Conservation (phyloP, 2,797 vertebrate genomes). For the Nannoperca obscura region DNA sequence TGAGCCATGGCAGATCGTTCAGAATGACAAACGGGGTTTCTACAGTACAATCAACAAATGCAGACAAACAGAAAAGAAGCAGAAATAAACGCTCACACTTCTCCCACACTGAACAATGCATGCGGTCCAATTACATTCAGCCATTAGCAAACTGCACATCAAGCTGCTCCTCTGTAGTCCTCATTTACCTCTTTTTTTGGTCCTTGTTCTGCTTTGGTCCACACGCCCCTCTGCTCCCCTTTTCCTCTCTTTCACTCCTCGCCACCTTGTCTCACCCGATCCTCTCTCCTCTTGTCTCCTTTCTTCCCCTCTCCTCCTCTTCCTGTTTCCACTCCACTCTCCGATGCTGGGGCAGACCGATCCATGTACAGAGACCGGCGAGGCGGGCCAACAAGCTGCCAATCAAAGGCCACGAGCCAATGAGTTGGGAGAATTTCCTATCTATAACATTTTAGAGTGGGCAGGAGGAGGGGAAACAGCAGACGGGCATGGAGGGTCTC, state of each 20-base stretch:
- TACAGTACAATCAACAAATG: slow-evolving; percentile 30
- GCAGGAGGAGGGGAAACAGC: slow-evolving; percentile 67
- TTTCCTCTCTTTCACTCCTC: slow-evolving; percentile 79
- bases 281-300: slow-evolving; percentile 78
- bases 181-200: slow-evolving; percentile 66
- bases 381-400: slow-evolving; percentile 59
- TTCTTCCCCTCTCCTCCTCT: slow-evolving; percentile 80
- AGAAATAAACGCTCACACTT: slow-evolving; percentile 31
- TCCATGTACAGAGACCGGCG: slow-evolving; percentile 74
- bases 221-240: slow-evolving; percentile 74
- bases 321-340: slow-evolving; percentile 84
- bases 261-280: slow-evolving; percentile 72
- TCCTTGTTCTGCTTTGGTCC: slow-evolving; percentile 65
- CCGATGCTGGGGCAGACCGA: slow-evolving; percentile 77
- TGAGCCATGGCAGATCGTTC: slow-evolving; percentile 52
- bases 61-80: slow-evolving; percentile 23
- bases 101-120: slow-evolving; percentile 43
- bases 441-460: slow-evolving; percentile 57
- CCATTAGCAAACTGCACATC: slow-evolving; percentile 37
- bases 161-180: slow-evolving; percentile 38
- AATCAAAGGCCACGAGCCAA: slow-evolving; percentile 64
- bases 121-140: slow-evolving; percentile 58
- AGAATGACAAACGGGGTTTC: slow-evolving; percentile 45
- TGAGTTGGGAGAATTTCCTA: slow-evolving; percentile 52
- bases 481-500: slow-evolving; percentile 69